These are phyloP conservation scores for Bombus picipes DNA, from an alignment of 1,140 invertebrate species.

Conservation along the genomic window DNA sequence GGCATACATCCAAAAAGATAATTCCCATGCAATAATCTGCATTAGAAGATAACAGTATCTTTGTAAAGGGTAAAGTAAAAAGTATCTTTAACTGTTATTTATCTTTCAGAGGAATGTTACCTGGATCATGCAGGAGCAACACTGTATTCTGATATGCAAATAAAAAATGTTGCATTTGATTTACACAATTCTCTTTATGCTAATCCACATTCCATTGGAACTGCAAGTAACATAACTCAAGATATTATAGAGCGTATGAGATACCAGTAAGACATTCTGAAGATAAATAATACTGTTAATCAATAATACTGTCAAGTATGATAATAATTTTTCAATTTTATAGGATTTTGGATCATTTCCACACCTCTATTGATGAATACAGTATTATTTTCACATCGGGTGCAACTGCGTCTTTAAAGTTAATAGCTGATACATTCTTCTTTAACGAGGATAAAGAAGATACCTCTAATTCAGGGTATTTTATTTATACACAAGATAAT, in stretches of 20 bases:
- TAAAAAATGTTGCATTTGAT: constrained; percentile 86
- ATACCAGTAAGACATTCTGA: constrained; percentile 85
- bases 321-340: constrained; percentile 52
- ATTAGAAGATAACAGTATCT: neutral
- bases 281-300: neutral
- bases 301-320: neutral
- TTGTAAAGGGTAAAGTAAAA: too few species aligned
- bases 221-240: constrained; percentile 88
- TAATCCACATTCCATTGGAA: constrained; percentile 92
- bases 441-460: constrained; percentile 80
- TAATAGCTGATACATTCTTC: constrained; percentile 92
- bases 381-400: constrained; percentile 95
- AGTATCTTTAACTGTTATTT: neutral
- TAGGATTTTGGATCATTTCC: constrained; percentile 93
- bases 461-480: constrained; percentile 83
- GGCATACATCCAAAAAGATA: neutral
- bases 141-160: constrained; percentile 90
- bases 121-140: constrained; percentile 95
- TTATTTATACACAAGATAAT: constrained; percentile 94
- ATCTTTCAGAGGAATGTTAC: constrained; percentile 88
- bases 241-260: constrained; percentile 92
- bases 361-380: constrained; percentile 91
- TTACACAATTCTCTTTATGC: constrained; percentile 89
- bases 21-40: too few species aligned
- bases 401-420: constrained; percentile 92